Base-by-base conservation (phyloP, 2,113 vertebrate species). In the Chunga burmeisteri region DNA sequence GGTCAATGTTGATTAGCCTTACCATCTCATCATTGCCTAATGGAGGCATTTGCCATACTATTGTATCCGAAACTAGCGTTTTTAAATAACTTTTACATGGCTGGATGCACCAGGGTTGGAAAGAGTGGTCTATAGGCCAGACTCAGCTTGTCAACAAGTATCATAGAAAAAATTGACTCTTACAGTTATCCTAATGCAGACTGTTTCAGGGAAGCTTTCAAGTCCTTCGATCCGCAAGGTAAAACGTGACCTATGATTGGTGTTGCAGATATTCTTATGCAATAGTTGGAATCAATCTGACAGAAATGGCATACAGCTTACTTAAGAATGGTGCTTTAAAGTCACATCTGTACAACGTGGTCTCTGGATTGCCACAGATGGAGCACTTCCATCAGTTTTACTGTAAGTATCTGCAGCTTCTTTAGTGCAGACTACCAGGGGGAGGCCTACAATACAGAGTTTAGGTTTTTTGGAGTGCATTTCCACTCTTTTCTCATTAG, bases 221-320 rank as follows among this genome's bases (percentile, higher is more conserved):
- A 53, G 19, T 32, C 44, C 81, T 67, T 47, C 0, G 2, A 0
- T 68, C 34, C 30, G 2, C 10, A 4, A 56, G 29, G 16, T 61
- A 40, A 85, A 95, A 65, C 5, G 12, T 53, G 30, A 79, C 27
- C 47, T 94, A 4, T 81, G 72, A 55, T 94, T 93, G 87, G n/a
- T 93, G 5, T 97, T 97, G 85, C 91, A 99, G 99, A 73, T 99
- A 99, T 92, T 99, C 99, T 10, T 99, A 99, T 92, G 99, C 99
- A 95, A 99, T 99, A 92, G 99, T 99, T 95, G 99, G 99, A 70
- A 99, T 99, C 96, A 99, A 99, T 92, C 97, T 99, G 96, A 99
- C 99, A 44, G 99, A 99, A 96, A 99, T 99, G 99, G 99, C 99
- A 1, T 99, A 99, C 93, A 99, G 99, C 96, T 97, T 99, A 65